Conservation (phyloP, 2,888 invertebrate species). For the Perdita meconis region DNA sequence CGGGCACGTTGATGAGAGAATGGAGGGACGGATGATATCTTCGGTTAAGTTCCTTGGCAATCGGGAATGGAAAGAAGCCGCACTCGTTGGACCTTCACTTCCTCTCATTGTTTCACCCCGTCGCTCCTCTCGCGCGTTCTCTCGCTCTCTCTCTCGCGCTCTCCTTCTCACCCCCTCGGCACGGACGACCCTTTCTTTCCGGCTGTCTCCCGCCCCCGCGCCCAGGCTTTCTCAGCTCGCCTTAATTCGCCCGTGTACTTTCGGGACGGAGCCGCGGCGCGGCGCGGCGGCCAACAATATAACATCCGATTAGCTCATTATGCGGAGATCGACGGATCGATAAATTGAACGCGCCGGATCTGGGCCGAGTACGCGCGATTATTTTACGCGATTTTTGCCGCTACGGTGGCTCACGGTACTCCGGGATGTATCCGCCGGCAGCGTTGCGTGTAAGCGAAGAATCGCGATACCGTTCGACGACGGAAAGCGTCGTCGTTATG, state of each 20-base stretch:
- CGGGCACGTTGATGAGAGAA: constrained; percentile 75
- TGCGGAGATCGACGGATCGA: constrained; percentile 79
- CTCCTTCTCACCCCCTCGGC: constrained; percentile 27
- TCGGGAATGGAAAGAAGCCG: constrained; percentile 78
- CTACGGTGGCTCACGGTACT: constrained; percentile 43
- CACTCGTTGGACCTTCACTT: constrained; percentile 83
- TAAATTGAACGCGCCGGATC: constrained; percentile 77
- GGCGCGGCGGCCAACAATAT: constrained; percentile 68
- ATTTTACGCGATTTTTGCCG: constrained; percentile 65
- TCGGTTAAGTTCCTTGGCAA: constrained; percentile 67
- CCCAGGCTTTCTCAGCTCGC: constrained; percentile 58
- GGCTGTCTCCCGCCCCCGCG: constrained; percentile 10
- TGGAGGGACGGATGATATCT: constrained; percentile 73
- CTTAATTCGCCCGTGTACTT: constrained; percentile 65
- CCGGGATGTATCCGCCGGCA: constrained; percentile 38
- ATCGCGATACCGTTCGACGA: constrained; percentile 40
- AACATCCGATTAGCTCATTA: constrained; percentile 82
- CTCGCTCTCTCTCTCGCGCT: constrained; percentile 31
- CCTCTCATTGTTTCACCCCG: constrained; percentile 81
- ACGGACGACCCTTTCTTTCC: not conserved
- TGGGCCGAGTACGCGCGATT: constrained; percentile 65
- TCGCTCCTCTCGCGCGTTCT: constrained; percentile 35
- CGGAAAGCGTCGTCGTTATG: constrained; percentile 34
- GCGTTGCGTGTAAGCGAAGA: constrained; percentile 42
- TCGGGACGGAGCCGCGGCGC: constrained; percentile 32